Evolutionary conservation across 2,113 vertebrate genomes (phyloP).

Genomic region (Xiphorhynchus elegans): DNA sequence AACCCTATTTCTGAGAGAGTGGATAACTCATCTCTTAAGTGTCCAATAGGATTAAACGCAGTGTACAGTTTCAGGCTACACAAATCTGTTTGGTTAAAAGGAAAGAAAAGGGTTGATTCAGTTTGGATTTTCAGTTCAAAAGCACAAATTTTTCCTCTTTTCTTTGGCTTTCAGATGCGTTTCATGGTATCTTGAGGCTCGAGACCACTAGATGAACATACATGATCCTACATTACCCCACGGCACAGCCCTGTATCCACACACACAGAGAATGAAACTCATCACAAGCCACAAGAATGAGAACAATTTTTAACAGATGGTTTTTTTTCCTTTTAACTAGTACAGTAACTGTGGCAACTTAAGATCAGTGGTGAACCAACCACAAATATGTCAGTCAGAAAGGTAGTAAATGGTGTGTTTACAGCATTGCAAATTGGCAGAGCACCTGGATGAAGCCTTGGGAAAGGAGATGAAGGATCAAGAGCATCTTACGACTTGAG

Average conservation of each 20-base stretch:
- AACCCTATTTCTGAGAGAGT: background rate
- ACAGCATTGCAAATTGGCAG: background rate
- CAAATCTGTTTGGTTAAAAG: background rate
- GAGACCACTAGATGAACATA: background rate
- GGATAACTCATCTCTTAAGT: background rate
- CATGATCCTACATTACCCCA: background rate
- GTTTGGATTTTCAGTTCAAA: background rate
- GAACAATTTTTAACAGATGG: background rate
- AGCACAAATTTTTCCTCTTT: background rate
- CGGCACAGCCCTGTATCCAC: fast-evolving
- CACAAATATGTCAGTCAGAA: background rate
- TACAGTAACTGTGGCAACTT: background rate
- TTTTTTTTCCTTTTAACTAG: background rate
- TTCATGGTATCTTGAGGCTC: background rate
- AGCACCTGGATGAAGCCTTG: background rate
- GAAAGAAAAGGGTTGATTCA: background rate
- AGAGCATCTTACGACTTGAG: background rate
- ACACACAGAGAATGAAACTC: background rate
- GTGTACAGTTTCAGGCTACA: background rate
- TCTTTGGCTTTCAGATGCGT: background rate
- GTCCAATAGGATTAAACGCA: background rate
- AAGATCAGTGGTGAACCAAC: fast-evolving
- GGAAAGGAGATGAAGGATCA: background rate
- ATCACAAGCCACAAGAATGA: background rate
- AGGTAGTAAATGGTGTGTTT: background rate